A percentile compares a stretch with the other conserved stretches of the same genome.
Conservation (phyloP, 2,888 invertebrate species). For the Drosophila yooni region DNA sequence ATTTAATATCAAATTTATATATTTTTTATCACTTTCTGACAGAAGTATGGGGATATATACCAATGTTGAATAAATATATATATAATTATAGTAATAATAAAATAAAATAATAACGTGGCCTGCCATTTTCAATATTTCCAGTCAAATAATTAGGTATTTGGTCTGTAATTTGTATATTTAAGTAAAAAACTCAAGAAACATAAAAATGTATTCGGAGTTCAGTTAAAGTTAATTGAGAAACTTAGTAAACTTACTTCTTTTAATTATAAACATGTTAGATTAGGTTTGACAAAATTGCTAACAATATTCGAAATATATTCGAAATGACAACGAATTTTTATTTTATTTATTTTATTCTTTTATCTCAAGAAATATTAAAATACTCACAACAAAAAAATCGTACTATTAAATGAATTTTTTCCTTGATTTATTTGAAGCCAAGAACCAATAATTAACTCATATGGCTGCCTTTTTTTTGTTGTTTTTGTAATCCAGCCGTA, state of each 20-base stretch:
- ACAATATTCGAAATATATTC: neutral
- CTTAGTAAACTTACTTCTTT: neutral
- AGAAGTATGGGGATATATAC: neutral
- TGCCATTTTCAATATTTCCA: neutral
- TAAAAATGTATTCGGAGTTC: neutral
- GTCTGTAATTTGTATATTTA: neutral
- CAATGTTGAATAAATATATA: too few species aligned
- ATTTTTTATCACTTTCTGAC: too few species aligned
- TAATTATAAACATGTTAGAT: neutral
- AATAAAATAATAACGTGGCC: neutral
- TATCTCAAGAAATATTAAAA: neutral
- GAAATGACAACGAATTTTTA: neutral
- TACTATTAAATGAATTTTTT: too few species aligned
- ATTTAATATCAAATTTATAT: neutral
- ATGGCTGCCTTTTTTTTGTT: conserved; percentile 5
- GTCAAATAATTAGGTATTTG: neutral
- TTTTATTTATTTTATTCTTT: neutral
- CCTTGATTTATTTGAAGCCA: conserved; percentile 19
- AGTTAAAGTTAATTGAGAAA: neutral
- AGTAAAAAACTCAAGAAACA: neutral
- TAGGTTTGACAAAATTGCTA: neutral
- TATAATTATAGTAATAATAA: neutral
- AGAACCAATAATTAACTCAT: conserved; percentile 45
- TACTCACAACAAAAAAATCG: neutral
- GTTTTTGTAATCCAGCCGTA: conserved; percentile 45